Conservation (phyloP, 2,888 invertebrate genomes). For the Mellilla xanthometata region DNA sequence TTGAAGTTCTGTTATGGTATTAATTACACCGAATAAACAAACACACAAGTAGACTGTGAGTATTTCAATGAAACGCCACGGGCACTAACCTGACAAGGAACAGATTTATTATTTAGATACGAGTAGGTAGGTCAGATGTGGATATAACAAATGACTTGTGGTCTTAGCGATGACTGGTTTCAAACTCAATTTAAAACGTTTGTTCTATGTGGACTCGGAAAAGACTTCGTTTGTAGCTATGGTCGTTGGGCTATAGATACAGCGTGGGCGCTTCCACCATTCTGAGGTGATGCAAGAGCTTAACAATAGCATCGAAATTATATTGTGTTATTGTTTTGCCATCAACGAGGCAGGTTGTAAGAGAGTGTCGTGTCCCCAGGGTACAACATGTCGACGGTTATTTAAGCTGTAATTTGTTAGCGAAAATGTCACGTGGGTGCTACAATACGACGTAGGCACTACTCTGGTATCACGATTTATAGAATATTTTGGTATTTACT, state of each 20-base stretch:
- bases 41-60: neutral
- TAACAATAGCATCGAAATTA: constrained; percentile 35
- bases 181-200: constrained; percentile 31
- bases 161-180: constrained; percentile 25
- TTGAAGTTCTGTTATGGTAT: constrained; percentile 13
- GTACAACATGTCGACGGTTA: constrained; percentile 39
- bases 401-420: constrained; percentile 49
- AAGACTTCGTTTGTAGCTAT: neutral
- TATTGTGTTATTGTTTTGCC: constrained; percentile 49
- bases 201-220: constrained; percentile 27
- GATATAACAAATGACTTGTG: constrained; percentile 9
- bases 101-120: neutral
- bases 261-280: constrained; percentile 28
- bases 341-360: constrained; percentile 37
- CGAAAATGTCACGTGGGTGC: constrained; percentile 45
- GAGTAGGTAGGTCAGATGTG: constrained; percentile 2
- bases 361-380: constrained; percentile 37
- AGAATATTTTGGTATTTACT: too few relatives aligned
- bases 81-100: neutral
- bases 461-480: constrained; percentile 29
- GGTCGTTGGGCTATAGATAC: constrained; percentile 8
- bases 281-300: constrained; percentile 41
- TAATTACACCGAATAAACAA: constrained; percentile 12
- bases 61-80: neutral
- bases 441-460: constrained; percentile 28